These are phyloP conservation scores for Trochalopteron elliotii DNA, from an alignment of 2,113 vertebrate species.

Conservation along the genomic window DNA sequence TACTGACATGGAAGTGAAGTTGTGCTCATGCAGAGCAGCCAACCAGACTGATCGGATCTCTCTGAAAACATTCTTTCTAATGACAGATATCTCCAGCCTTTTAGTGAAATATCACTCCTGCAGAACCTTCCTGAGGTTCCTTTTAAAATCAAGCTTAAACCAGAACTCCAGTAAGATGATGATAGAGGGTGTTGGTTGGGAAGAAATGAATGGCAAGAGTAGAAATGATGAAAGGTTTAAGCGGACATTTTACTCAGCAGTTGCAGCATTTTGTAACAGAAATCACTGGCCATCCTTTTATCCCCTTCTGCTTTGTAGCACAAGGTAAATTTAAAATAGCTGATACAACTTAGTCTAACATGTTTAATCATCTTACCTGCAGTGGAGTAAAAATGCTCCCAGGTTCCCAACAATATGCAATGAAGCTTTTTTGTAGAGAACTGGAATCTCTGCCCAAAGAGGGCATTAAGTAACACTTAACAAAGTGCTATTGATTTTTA, in stretches of 20 bases:
- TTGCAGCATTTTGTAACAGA: not conserved
- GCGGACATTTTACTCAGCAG: not conserved
- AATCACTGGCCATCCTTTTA: not conserved
- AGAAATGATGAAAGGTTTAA: not conserved
- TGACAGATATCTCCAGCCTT: not conserved
- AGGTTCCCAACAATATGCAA: not conserved
- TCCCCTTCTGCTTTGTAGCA: not conserved
- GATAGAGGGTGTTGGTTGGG: not conserved
- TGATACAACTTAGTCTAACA: fast-evolving
- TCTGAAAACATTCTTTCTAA: not conserved
- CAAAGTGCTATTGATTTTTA: not conserved
- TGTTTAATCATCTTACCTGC: not conserved
- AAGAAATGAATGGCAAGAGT: not conserved
- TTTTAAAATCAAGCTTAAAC: not conserved
- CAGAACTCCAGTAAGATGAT: not conserved
- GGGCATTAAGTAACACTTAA: not conserved
- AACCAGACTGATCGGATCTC: not conserved
- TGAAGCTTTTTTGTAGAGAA: not conserved
- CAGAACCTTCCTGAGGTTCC: not conserved
- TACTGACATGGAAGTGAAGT: not conserved
- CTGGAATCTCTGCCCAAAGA: not conserved
- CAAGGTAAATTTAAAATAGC: not conserved
- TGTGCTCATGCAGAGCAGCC: not conserved
- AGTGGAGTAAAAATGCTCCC: not conserved
- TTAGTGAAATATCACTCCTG: not conserved